Percentiles rank a stretch among this genome's conserved stretches.
Evolutionary conservation across 2,113 vertebrate species (phyloP).

Genomic region (Petromus typicus): DNA sequence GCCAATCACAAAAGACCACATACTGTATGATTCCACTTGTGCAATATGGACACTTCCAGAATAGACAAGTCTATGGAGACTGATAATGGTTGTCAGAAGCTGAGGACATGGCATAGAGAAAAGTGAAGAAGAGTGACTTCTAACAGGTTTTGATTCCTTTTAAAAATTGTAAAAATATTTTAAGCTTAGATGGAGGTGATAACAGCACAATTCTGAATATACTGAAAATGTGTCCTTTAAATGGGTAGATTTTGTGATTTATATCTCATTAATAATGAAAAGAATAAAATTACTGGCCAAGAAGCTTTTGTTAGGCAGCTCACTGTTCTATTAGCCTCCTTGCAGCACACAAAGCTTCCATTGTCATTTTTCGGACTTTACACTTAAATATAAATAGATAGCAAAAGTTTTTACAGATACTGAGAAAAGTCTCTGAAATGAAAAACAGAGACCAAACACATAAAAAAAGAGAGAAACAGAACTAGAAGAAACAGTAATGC

Average conservation of each 20-base stretch:
- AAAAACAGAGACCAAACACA: not conserved
- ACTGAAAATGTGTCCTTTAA: constrained; percentile 7
- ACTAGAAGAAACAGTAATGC: not conserved
- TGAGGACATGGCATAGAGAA: not conserved
- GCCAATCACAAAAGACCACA: not conserved
- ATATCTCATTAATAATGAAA: constrained; percentile 27
- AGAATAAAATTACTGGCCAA: not conserved
- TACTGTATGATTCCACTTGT: not conserved
- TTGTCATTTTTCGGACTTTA: not conserved
- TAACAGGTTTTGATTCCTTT: not conserved
- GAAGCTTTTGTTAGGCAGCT: not conserved
- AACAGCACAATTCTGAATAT: not conserved
- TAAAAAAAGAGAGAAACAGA: not conserved
- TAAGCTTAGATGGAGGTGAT: constrained; percentile 13
- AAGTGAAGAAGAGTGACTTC: not conserved
- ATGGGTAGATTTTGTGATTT: constrained; percentile 19
- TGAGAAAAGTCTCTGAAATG: not conserved
- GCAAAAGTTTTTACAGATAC: not conserved
- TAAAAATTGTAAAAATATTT: not conserved
- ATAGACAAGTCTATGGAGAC: not conserved
- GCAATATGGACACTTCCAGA: constrained; percentile 11
- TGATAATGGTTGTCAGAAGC: not conserved
- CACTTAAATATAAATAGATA: constrained; percentile 28
- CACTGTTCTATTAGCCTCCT: not conserved
- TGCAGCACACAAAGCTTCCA: constrained; percentile 2